Evolutionary conservation across 2,888 invertebrate genomes (phyloP).

Genomic region (Eutolmus rufibarbis): DNA sequence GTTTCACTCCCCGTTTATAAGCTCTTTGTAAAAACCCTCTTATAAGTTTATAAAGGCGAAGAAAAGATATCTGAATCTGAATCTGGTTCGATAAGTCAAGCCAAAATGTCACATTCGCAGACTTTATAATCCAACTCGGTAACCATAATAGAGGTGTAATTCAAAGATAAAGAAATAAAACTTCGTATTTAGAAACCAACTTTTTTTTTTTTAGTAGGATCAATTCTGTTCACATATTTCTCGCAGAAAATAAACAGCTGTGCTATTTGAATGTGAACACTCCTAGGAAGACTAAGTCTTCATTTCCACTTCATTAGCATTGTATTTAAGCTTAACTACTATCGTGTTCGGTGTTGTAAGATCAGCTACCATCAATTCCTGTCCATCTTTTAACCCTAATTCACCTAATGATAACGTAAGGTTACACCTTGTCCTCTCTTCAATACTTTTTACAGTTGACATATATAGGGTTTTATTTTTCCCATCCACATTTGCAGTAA

Average conservation of each 20-base stretch:
- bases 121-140: too few relatives aligned
- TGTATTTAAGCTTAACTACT: slow-evolving; percentile 77
- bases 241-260: neutral
- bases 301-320: slow-evolving; percentile 66
- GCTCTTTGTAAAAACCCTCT: too few relatives aligned
- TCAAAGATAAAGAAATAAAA: neutral
- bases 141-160: neutral
- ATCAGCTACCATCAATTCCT: slow-evolving; percentile 90
- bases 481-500: slow-evolving; percentile 81
- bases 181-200: neutral
- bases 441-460: slow-evolving; percentile 89
- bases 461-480: slow-evolving; percentile 93
- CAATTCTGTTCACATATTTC: neutral
- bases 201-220: neutral
- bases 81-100: too few relatives aligned
- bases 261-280: neutral
- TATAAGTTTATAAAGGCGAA: too few relatives aligned
- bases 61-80: too few relatives aligned
- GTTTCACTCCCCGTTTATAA: too few relatives aligned
- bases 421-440: slow-evolving; percentile 87
- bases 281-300: slow-evolving; percentile 39
- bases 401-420: slow-evolving; percentile 86
- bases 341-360: slow-evolving; percentile 85
- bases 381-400: slow-evolving; percentile 83
- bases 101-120: too few relatives aligned